Base-by-base conservation (phyloP, 2,113 vertebrate species). In the Pao palembangensis region DNA sequence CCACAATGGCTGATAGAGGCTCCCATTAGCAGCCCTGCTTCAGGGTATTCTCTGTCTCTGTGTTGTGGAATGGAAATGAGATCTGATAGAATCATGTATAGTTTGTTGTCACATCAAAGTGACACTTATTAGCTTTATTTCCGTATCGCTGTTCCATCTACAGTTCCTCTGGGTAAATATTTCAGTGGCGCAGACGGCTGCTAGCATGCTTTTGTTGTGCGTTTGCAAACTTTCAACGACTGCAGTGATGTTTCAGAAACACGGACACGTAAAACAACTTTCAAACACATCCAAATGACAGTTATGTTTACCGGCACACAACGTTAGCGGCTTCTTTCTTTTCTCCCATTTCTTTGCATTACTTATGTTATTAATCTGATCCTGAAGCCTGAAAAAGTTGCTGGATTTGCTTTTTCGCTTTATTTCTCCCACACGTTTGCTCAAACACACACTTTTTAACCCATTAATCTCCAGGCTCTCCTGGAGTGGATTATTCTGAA, bases 71-170 rank as follows among this genome's bases (percentile, higher is more conserved):
- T 79, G 84, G 81, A 87, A 86, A 87, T 88, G 76, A 76, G 82
- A 84, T 89, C 85, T 88, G 86, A 89, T 86, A 83, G 66, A 79
- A 49, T 50, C 85, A 71, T 88, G 88, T 90, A 86, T 82, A 85
- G 87, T 86, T 86, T 87, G 85, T 88, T 88, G 81, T 84, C 77
- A 85, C 82, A 89, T 90, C 86, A 89, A 88, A 89, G 86, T 76
- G 80, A 88, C 82, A 84, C 82, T 87, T 88, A 87, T 86, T 88
- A 86, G 81, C 81, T 88, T 86, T 85, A 87, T 88, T 88, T 86
- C 79, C 72, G 79, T 78, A 81, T 87, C 81, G 77, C 42, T 73
- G 78, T 65, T 76, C 80, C 84, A 81, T 84, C 82, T 69, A 61
- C 68, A 61, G 79, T 80, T 85, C 77, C 85, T 80, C 82, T 82